These are phyloP conservation scores for Hippocampus comes DNA, from an alignment of 2,113 vertebrate species.

Conservation along the genomic window DNA sequence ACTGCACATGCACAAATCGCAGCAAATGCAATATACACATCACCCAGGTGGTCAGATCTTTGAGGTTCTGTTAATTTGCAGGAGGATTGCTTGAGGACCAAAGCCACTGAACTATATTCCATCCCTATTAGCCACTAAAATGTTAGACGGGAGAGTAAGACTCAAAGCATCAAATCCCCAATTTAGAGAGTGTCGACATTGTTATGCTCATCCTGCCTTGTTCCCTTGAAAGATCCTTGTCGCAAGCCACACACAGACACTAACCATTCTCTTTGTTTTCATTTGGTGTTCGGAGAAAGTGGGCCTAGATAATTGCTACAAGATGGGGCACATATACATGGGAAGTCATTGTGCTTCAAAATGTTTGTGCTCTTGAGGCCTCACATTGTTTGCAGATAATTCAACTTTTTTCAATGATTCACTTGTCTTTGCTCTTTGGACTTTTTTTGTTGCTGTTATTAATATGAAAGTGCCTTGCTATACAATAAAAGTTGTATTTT, in stretches of 20 bases:
- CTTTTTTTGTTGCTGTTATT: too few relatives aligned
- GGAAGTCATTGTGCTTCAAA: too few relatives aligned
- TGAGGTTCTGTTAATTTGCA: neutral
- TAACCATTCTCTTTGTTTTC: neutral
- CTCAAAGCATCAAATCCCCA: neutral
- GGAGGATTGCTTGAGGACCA: neutral
- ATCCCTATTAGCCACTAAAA: neutral
- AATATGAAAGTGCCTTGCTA: neutral
- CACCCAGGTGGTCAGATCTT: neutral
- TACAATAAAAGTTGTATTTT: neutral
- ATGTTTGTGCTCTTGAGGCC: too few relatives aligned
- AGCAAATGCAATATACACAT: neutral
- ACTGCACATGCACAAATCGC: neutral
- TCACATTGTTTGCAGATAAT: neutral
- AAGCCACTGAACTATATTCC: neutral
- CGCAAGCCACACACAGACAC: neutral
- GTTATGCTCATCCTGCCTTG: neutral
- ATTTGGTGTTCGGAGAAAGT: neutral
- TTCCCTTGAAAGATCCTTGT: too few relatives aligned
- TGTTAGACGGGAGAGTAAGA: neutral
- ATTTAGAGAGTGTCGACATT: neutral
- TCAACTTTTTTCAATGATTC: neutral
- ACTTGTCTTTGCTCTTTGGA: neutral
- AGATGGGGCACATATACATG: too few relatives aligned
- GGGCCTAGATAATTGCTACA: neutral